These are phyloP conservation scores for Montipora foliosa DNA, from an alignment of 64 coral and sea anemone genomes.

Conservation along the genomic window DNA sequence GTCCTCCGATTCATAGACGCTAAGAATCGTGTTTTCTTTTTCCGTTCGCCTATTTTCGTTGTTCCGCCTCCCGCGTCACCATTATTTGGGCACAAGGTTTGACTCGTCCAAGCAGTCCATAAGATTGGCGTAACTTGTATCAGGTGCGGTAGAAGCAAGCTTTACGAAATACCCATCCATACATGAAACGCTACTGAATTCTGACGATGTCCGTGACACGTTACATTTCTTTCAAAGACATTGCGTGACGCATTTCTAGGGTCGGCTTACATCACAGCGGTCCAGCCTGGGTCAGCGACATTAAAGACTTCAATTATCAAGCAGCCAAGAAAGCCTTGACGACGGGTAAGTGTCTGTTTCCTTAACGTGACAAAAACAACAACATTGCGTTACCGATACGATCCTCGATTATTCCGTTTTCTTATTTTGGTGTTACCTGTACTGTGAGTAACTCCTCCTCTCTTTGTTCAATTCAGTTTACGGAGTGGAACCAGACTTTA, in stretches of 20 bases:
- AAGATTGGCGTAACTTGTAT: too few species aligned
- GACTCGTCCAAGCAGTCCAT: too few species aligned
- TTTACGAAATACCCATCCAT: neutral
- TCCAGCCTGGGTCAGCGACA: constrained; percentile 59
- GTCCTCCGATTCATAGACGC: too few species aligned
- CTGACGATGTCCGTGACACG: too few species aligned
- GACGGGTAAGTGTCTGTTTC: constrained; percentile 35
- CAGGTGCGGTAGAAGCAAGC: too few species aligned
- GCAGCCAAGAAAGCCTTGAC: constrained; percentile 54
- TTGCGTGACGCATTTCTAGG: constrained; percentile 40
- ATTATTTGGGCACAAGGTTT: too few species aligned
- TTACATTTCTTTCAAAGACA: neutral
- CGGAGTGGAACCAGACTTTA: constrained; percentile 70
- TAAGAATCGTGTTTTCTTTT: too few species aligned
- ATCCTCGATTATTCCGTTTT: neutral
- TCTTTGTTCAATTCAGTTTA: constrained; percentile 10
- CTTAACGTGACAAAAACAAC: neutral
- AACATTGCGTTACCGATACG: neutral
- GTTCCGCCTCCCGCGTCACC: too few species aligned
- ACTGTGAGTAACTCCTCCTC: neutral
- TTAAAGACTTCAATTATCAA: constrained; percentile 54
- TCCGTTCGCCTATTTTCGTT: too few species aligned
- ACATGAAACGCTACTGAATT: neutral
- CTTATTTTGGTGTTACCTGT: neutral
- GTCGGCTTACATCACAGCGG: constrained; percentile 8